Base-by-base conservation (phyloP, 2,888 invertebrate species). In the Acanthoscelides obtectus region DNA sequence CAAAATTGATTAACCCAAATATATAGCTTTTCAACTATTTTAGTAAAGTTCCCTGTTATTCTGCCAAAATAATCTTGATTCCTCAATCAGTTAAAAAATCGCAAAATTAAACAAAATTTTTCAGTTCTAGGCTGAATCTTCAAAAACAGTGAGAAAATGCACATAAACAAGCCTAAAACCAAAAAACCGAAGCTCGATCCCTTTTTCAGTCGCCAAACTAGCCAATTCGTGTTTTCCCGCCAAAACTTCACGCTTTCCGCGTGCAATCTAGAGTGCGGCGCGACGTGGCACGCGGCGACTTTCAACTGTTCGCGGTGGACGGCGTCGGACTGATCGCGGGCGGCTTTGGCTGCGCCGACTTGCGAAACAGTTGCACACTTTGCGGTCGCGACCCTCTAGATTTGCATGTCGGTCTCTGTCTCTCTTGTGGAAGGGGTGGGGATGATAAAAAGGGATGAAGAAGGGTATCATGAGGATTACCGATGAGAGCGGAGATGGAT, bases 321-420 rank as follows among this genome's bases (percentile, higher is more conserved):
- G 66, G 20, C 66, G 63, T 63, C 63, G 66, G 20, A 22, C 21
- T 66, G 22, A 69, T 20, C 69, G 71, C 65, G 64, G 71, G 68
- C 63, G 69, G 70, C 45, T 45, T 45, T 45, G 45, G 68, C 65
- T 70, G 66, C 25, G 69, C 70, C 74, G 74, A 78, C 75, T 78
- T 77, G 77, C 77, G 77, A 78, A 78, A 78, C 78, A 78, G 76
- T 78, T 76, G 78, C 78, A 78, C 78, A 78, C 77, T 78, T 79
- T 79, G 79, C 77, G 79, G 79, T 78, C 75, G 77, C 74, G 72
- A 75, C 75, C 75, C 78, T 75, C 72, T 76, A n/a, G 77, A 79
- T 79, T 79, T 79, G 77, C 78, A 79, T 79, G 72, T 12, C 45
- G 45, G 45, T 45, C 74, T 75, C 73, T 65, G 69, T 72, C 67